Conservation (phyloP, 1,140 invertebrate species). For the Zaprionus tsacasi region DNA sequence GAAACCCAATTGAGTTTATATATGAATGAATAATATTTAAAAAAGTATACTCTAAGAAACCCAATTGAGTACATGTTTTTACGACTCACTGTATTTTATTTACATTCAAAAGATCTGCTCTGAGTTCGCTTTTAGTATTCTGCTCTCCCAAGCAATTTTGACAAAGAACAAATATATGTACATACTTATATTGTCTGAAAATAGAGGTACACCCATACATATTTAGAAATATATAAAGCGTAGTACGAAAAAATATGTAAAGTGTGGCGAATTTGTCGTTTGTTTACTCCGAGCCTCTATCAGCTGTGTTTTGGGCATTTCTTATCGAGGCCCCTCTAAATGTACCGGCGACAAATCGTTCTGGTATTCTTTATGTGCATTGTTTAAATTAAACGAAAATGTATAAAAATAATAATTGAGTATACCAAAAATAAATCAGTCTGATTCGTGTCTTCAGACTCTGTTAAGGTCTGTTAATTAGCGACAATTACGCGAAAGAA, state of each 20-base stretch:
- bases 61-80: constrained; percentile 12
- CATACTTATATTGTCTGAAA: constrained; percentile 20
- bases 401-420: constrained; percentile 15
- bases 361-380: constrained; percentile 6
- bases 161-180: constrained; percentile 23
- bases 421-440: constrained; percentile 28
- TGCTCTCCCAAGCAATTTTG: constrained; percentile 18
- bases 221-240: neutral
- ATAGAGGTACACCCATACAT: constrained; percentile 19
- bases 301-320: constrained; percentile 17
- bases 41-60: neutral
- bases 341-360: neutral
- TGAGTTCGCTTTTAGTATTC: constrained; percentile 9
- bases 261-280: constrained; percentile 8
- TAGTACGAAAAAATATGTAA: too few relatives aligned
- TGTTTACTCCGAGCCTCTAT: constrained; percentile 22
- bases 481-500: constrained; percentile 27
- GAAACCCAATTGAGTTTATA: neutral
- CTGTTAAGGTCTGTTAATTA: constrained; percentile 40
- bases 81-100: constrained; percentile 18
- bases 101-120: constrained; percentile 17
- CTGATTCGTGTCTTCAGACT: neutral
- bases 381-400: constrained; percentile 20
- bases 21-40: neutral
- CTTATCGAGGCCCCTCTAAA: constrained; percentile 25